A percentile compares a stretch with the other conserved stretches of the same genome.
phyloP scores from a whole-genome alignment of 2,888 invertebrate species.

The Tillus elongatus region DNA sequence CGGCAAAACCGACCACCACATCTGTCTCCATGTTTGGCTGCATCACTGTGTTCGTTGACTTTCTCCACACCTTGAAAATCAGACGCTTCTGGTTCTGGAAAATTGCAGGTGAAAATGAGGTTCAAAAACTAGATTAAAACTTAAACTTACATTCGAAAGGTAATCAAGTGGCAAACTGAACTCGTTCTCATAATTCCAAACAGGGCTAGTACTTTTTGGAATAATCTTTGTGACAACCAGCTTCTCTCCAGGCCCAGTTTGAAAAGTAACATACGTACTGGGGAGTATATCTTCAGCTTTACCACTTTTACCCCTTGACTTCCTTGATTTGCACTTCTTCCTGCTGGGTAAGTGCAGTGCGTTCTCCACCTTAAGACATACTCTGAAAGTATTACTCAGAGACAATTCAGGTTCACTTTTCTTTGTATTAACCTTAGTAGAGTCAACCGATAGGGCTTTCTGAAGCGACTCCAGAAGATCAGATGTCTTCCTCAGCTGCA shows the following conservation, averaged over 20 bases:
- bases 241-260: slow-evolving; percentile 36
- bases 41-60: slow-evolving; percentile 41
- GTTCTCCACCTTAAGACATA: slow-evolving; percentile 46
- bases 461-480: slow-evolving; percentile 39
- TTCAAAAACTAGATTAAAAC: not conserved
- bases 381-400: slow-evolving; percentile 36
- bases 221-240: slow-evolving; percentile 44
- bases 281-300: slow-evolving; percentile 43
- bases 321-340: slow-evolving; percentile 34
- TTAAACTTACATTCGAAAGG: slow-evolving; percentile 45
- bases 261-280: slow-evolving; percentile 54
- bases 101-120: slow-evolving; percentile 10
- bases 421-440: not conserved
- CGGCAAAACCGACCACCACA: slow-evolving; percentile 51
- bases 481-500: slow-evolving; percentile 23
- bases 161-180: slow-evolving; percentile 43
- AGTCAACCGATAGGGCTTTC: slow-evolving; percentile 31
- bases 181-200: slow-evolving; percentile 49
- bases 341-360: slow-evolving; percentile 49
- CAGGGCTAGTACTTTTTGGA: slow-evolving; percentile 45
- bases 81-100: slow-evolving; percentile 49
- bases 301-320: slow-evolving; percentile 29
- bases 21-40: slow-evolving; percentile 49
- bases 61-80: slow-evolving; percentile 54
- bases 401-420: slow-evolving; percentile 5